These are phyloP conservation scores for Pipistrellus nathusii DNA, from an alignment of 2,797 vertebrate species.

Conservation along the genomic window DNA sequence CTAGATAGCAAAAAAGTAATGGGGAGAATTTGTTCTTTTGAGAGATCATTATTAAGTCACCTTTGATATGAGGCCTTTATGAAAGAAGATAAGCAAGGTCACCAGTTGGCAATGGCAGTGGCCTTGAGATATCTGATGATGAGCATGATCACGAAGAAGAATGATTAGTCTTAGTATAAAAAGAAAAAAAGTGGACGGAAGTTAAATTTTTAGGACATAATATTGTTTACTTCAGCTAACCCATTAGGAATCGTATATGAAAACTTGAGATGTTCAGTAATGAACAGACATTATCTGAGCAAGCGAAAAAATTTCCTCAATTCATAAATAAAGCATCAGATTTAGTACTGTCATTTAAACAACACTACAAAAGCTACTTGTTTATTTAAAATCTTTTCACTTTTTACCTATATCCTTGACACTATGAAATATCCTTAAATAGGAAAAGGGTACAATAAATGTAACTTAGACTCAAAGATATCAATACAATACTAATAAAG, in stretches of 20 bases:
- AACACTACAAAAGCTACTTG: background rate
- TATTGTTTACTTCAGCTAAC: background rate
- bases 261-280: background rate
- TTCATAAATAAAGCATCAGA: background rate
- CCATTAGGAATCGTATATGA: background rate
- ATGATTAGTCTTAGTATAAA: background rate
- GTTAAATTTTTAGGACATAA: background rate
- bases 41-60: background rate
- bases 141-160: background rate
- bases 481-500: background rate
- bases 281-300: background rate
- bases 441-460: slow-evolving; percentile 2
- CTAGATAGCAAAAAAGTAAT: background rate
- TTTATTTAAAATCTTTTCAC: background rate
- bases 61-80: background rate
- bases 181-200: background rate
- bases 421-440: slow-evolving; percentile 19
- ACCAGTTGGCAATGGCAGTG: background rate
- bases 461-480: slow-evolving; percentile 12
- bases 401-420: background rate
- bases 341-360: background rate
- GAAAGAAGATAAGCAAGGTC: background rate
- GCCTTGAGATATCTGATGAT: background rate
- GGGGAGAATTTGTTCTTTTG: background rate
- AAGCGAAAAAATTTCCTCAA: slow-evolving; percentile 28